phyloP scores from a whole-genome alignment of 2,888 invertebrate genomes.

The Tetramorium bicarinatum region DNA sequence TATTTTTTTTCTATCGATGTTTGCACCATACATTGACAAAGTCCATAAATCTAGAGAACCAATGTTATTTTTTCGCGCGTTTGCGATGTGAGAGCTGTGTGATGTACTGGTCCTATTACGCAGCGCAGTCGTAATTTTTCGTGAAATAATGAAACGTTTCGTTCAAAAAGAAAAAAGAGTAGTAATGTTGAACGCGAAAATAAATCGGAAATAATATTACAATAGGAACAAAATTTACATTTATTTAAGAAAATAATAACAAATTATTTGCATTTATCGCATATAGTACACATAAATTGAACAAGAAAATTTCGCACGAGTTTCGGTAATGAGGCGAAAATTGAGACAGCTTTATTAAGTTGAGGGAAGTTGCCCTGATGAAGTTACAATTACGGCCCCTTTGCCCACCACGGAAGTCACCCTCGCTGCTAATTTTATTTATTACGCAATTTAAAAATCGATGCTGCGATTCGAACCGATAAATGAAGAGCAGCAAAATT shows the following conservation, averaged over 20 bases:
- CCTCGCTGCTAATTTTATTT: slow-evolving; percentile 85
- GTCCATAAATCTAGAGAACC: slow-evolving; percentile 65
- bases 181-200: not conserved
- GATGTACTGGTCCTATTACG: slow-evolving; percentile 71
- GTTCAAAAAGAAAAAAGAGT: slow-evolving; percentile 48
- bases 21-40: slow-evolving; percentile 34
- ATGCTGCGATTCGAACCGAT: slow-evolving; percentile 78
- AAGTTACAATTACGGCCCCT: slow-evolving; percentile 81
- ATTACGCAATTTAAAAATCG: slow-evolving; percentile 86
- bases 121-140: slow-evolving; percentile 71
- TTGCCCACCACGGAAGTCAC: slow-evolving; percentile 77
- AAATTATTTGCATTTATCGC: not conserved
- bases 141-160: slow-evolving; percentile 70
- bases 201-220: slow-evolving; percentile 18
- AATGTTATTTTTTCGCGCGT: slow-evolving; percentile 72
- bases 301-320: slow-evolving; percentile 79
- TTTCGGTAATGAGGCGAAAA: slow-evolving; percentile 85
- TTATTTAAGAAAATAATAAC: not conserved
- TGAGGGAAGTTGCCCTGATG: slow-evolving; percentile 84
- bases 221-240: not conserved
- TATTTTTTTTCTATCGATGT: slow-evolving; percentile 51
- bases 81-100: slow-evolving; percentile 57
- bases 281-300: slow-evolving; percentile 72
- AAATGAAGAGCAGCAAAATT: slow-evolving; percentile 59
- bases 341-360: slow-evolving; percentile 85